Conservation (phyloP, 2,888 invertebrate species). For the Aproaerema taeniolella region DNA sequence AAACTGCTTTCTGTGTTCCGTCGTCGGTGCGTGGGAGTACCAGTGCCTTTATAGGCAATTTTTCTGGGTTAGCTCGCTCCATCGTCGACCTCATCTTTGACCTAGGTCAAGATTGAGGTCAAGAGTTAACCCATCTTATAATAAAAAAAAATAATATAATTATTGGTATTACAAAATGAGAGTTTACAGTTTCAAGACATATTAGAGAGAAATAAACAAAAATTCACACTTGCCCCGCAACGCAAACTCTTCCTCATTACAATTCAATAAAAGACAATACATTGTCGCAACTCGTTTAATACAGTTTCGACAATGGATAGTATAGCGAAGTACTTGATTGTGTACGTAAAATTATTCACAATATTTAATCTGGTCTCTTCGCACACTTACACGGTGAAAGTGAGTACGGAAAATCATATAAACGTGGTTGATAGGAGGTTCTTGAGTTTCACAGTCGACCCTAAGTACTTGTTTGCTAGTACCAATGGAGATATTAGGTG, state of each 20-base stretch:
- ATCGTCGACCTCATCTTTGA: no score
- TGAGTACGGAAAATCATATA: constrained; percentile 79
- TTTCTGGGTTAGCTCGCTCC: no score
- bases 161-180: no score
- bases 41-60: no score
- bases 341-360: constrained; percentile 11
- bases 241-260: constrained; percentile 26
- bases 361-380: constrained; percentile 24
- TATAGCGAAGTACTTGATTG: constrained; percentile 6
- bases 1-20: no score
- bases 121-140: no score
- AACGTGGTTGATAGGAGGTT: constrained; percentile 83
- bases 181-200: no score
- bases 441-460: constrained; percentile 85
- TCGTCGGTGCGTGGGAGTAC: no score
- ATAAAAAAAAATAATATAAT: no score
- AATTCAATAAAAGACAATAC: constrained; percentile 29
- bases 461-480: constrained; percentile 74
- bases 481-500: constrained; percentile 48
- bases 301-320: constrained; percentile 10
- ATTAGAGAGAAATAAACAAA: no score
- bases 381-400: constrained; percentile 73
- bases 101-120: no score
- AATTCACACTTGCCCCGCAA: constrained; percentile 22
- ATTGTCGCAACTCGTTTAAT: constrained; percentile 8